A percentile compares a stretch with the other conserved stretches of the same genome.
Evolutionary conservation across 1,140 invertebrate species (phyloP).

Genomic region (Listronotus oregonensis): DNA sequence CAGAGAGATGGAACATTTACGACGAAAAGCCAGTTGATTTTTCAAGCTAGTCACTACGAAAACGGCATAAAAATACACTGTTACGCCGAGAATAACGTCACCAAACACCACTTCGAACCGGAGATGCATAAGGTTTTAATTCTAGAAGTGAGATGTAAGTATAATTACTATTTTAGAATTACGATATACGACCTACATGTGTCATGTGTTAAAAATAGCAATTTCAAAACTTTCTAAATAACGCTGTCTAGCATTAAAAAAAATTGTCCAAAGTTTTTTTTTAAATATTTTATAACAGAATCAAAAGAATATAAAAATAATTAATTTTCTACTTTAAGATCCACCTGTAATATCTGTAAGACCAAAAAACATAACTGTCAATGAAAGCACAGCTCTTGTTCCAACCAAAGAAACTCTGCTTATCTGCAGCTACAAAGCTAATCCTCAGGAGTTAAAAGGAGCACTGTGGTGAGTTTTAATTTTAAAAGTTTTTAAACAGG

Average conservation of each 20-base stretch:
- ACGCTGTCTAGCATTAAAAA: too few relatives aligned
- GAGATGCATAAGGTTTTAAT: conserved; percentile 70
- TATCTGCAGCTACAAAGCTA: conserved; percentile 80
- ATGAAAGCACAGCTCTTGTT: conserved; percentile 67
- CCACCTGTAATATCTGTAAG: conserved; percentile 76
- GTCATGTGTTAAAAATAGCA: too few relatives aligned
- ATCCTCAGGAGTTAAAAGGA: conserved; percentile 74
- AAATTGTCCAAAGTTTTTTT: too few relatives aligned
- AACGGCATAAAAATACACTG: conserved; percentile 80
- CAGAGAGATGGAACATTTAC: conserved; percentile 77
- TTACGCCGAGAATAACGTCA: conserved; percentile 80
- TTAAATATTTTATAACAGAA: too few relatives aligned
- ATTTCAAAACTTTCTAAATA: too few relatives aligned
- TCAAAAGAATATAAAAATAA: too few relatives aligned
- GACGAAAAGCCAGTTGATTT: conserved; percentile 75
- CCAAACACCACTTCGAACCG: conserved; percentile 69
- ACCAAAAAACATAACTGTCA: conserved; percentile 75
- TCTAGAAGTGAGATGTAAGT: conserved; percentile 85
- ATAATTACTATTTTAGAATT: conserved; percentile 9
- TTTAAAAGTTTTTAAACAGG: conserved; percentile 8
- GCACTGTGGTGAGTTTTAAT: conserved; percentile 76
- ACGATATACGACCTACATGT: too few relatives aligned
- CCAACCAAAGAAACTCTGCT: conserved; percentile 64
- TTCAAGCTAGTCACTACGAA: conserved; percentile 79
- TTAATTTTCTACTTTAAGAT: conserved; percentile 64